A percentile compares a stretch with the other conserved stretches of the same genome.
These are phyloP conservation scores for Lasioglossum morio DNA, from an alignment of 2,888 invertebrate species.

Conservation along the genomic window DNA sequence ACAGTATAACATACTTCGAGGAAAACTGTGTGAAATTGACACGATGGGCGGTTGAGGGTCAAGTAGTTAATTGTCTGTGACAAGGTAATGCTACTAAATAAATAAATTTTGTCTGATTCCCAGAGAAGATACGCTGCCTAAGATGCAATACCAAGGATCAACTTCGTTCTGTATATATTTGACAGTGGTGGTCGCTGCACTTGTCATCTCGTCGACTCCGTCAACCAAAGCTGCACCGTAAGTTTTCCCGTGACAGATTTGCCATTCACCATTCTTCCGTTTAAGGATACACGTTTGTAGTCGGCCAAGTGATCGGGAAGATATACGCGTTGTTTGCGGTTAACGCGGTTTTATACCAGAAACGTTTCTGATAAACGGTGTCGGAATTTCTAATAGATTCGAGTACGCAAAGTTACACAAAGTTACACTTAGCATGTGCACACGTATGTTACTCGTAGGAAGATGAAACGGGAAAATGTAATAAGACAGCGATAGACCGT, in stretches of 20 bases:
- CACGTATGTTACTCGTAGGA: background rate
- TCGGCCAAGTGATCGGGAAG: background rate
- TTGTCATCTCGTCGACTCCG: slow-evolving; percentile 64
- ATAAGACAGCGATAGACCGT: background rate
- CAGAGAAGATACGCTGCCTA: slow-evolving; percentile 24
- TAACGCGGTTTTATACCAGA: background rate
- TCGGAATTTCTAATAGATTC: background rate
- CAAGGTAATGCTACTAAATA: background rate
- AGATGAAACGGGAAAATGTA: background rate
- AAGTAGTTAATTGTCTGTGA: background rate
- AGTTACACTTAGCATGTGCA: background rate
- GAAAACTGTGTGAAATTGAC: no score
- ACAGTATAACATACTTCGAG: no score
- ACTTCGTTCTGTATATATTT: slow-evolving; percentile 73
- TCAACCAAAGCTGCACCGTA: slow-evolving; percentile 75
- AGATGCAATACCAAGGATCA: slow-evolving; percentile 78
- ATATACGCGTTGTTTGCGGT: background rate
- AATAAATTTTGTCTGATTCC: background rate
- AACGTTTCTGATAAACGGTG: background rate
- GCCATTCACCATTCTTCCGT: background rate
- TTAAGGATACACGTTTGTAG: background rate
- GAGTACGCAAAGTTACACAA: background rate
- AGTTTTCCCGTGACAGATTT: slow-evolving; percentile 28
- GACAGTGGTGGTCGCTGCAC: slow-evolving; percentile 65
- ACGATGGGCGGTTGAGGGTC: no score